Evolutionary conservation across 2,113 vertebrate species (phyloP).

Genomic region (Cercocebus atys): DNA sequence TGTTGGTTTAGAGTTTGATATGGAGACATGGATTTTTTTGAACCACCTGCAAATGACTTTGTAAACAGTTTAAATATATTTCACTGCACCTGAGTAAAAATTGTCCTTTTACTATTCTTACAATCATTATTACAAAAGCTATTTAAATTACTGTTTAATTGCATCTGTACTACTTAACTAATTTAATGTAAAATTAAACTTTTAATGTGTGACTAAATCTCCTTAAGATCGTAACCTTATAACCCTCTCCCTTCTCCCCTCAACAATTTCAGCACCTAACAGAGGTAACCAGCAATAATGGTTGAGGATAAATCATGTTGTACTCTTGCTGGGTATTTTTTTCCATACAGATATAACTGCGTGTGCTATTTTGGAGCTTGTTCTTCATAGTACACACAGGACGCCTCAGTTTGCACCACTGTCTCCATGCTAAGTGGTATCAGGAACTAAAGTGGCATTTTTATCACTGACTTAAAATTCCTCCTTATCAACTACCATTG

Average conservation of each 20-base stretch:
- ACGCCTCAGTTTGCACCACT: not conserved
- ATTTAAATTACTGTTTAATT: not conserved
- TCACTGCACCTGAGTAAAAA: not conserved
- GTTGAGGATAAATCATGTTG: fast-evolving
- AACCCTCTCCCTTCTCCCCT: not conserved
- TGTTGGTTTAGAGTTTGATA: not conserved
- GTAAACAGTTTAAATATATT: not conserved
- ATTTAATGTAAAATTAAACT: not conserved
- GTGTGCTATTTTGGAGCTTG: not conserved
- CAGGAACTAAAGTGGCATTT: not conserved
- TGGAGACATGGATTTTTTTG: fast-evolving
- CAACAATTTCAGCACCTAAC: not conserved
- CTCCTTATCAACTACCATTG: not conserved
- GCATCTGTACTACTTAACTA: not conserved
- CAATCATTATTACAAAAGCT: not conserved
- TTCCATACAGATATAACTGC: not conserved
- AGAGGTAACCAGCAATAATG: fast-evolving
- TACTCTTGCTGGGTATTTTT: fast-evolving
- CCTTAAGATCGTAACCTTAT: not conserved
- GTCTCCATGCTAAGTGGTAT: not conserved
- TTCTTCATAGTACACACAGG: not conserved
- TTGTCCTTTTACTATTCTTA: not conserved
- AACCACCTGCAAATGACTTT: not conserved
- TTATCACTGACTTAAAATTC: not conserved
- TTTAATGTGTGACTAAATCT: not conserved